Base-by-base conservation (phyloP, 1,140 invertebrate species). In the Riptortus pedestris region DNA sequence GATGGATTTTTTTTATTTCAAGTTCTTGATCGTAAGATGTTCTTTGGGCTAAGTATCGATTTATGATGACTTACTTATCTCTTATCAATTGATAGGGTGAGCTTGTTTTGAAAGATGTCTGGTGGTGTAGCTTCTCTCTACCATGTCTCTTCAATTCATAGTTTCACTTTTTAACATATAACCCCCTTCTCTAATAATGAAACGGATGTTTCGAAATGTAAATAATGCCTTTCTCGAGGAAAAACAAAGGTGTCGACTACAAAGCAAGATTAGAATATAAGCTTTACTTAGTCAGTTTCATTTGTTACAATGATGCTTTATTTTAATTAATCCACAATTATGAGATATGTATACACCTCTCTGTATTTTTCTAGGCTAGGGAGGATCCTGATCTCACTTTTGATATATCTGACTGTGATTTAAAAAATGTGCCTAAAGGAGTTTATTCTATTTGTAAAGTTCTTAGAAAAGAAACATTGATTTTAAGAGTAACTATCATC, bases 391-490 rank as follows among this genome's bases (percentile, higher is more conserved):
- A 87, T 71, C 81, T 83, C 63, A 75, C 83, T 55, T 90, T 87
- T 72, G 86, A 90, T 74, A 73, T 90, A 65, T 84, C 85, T 2
- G 82, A 85, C 65, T 89, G 86, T 75, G 77, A 79, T 67, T 77
- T 89, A 57, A 80, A 79, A 69, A 74, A 79, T 59, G 79, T 90
- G 47, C 87, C 87, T 24, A 77, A 81, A 60, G 85, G 86, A 58
- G 85, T 88, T 65, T 90, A 83, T 76, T 83, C 84, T 2, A 75
- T 88, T 38, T 90, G 87, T 73, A 85, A 84, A 73, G 85, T 90
- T 47, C 85, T 88, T 69, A 80, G 85, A 62, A 91, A 91, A 76
- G 81, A 85, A 68, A 74, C 76, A 48, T 74, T 88, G 57, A 77
- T 69, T 48, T 63, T 72, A 22, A 69, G 71, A 66, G 71, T 71